These are phyloP conservation scores for Eulemur mongoz DNA, from an alignment of 2,797 vertebrate genomes.

Conservation along the genomic window DNA sequence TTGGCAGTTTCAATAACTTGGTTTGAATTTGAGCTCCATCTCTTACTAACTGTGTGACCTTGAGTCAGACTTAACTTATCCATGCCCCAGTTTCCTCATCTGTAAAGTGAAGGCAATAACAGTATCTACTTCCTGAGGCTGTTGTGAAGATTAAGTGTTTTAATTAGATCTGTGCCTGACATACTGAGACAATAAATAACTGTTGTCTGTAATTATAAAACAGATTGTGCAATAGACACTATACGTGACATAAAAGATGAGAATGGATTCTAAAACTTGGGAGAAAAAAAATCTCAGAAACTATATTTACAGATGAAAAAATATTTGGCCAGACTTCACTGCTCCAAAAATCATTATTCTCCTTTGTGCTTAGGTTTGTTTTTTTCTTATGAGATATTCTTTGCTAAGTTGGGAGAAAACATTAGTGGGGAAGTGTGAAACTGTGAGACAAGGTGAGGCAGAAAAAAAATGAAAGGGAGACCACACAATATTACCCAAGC, in stretches of 20 bases:
- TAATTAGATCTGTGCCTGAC: background rate
- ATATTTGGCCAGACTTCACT: background rate
- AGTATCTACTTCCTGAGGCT: background rate
- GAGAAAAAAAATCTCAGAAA: background rate
- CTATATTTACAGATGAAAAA: background rate
- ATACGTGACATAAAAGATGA: background rate
- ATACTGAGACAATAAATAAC: background rate
- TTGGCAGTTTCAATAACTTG: background rate
- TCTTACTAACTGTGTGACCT: background rate
- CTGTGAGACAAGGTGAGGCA: background rate
- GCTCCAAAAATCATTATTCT: background rate
- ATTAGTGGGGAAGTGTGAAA: background rate
- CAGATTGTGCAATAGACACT: background rate
- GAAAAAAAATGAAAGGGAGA: background rate
- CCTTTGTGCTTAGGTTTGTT: background rate
- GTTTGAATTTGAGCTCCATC: background rate
- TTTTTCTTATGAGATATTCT: background rate
- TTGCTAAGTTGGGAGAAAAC: background rate
- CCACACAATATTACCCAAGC: background rate
- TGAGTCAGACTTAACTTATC: background rate
- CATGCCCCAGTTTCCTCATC: background rate
- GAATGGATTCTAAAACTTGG: background rate
- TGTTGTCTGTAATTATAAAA: background rate
- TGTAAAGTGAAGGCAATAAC: background rate
- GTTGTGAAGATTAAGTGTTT: background rate